These are phyloP conservation scores for Hoplodrina ambigua DNA, from an alignment of 2,888 invertebrate genomes.

Conservation along the genomic window DNA sequence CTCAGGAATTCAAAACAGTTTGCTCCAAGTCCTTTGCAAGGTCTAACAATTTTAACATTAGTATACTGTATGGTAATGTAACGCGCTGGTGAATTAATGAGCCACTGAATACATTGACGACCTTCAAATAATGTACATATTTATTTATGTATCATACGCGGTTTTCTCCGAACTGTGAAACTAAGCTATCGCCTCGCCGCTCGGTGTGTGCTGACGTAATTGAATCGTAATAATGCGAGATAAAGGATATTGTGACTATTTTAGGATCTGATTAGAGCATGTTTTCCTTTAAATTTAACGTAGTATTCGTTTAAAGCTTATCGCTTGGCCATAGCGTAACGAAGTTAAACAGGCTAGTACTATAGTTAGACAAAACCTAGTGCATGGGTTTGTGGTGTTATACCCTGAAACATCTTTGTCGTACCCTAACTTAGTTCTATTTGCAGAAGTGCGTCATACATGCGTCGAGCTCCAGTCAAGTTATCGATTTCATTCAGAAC, in stretches of 20 bases:
- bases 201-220: conserved; percentile 41
- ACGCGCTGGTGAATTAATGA: conserved; percentile 55
- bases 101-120: conserved; percentile 48
- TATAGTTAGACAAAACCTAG: not conserved
- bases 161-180: conserved; percentile 49
- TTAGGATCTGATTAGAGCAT: conserved; percentile 21
- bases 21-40: conserved; percentile 24
- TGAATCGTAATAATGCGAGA: conserved; percentile 40
- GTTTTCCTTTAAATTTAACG: conserved; percentile 38
- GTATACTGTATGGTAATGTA: conserved; percentile 51
- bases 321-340: not conserved
- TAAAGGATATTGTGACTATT: conserved; percentile 39
- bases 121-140: conserved; percentile 53
- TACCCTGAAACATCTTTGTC: not conserved
- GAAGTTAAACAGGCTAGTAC: not conserved
- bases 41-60: conserved; percentile 27
- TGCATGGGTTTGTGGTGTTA: not conserved
- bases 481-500: conserved; percentile 11
- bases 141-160: conserved; percentile 52
- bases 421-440: conserved; percentile 14
- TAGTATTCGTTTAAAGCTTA: not conserved
- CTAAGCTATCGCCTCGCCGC: conserved; percentile 32
- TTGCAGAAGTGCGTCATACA: conserved; percentile 13
- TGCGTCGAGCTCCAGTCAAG: conserved; percentile 1
- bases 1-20: conserved; percentile 22